Base-by-base conservation (phyloP, 2,888 invertebrate genomes). In the Notocelia uddmanniana region DNA sequence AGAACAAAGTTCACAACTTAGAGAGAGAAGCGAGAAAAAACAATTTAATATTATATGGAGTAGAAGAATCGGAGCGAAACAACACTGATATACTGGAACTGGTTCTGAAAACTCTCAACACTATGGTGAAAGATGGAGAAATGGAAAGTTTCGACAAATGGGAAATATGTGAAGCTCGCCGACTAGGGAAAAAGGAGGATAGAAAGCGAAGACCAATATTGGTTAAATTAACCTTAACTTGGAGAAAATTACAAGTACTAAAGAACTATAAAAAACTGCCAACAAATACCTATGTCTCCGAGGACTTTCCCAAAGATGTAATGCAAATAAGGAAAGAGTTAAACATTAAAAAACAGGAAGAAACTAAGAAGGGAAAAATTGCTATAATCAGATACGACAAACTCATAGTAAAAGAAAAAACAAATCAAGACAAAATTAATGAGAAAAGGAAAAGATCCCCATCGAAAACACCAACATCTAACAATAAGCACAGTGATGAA, bases 231-330 rank as follows among this genome's bases (percentile, higher is more conserved):
- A 57, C 55, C n/a, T 9, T 57, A 31, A n/a, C n/a, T n/a, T 57
- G 55, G 55, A 57, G 55, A 57, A 57, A 9, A 57, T 3, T n/a
- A n/a, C 26, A 15, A 31, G n/a, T 57, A n/a, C 31, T 57, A n/a
- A 26, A 26, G 31, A 57, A 57, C 9, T 2, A 2, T 10, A 57
- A 57, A 31, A 26, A 57, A 9, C 31, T 31, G 15, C 55, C 55
- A 9, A 11, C 19, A 19, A 52, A 52, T 11, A 52, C 19, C 21
- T 52, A 52, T 21, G 52, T 52, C 21, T 31, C 26, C 1, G 55
- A 57, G 18, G 55, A 57, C 55, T 57, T n/a, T 10, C 55, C 55
- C n/a, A 57, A 57, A 9, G 55, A 57, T 13, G 55, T 57, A 3
- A 15, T 57, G 9, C n/a, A 57, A 57, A 57, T 31, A 31, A 26